Base-by-base conservation (phyloP, 2,113 vertebrate genomes). In the Sisor rabdophorus region DNA sequence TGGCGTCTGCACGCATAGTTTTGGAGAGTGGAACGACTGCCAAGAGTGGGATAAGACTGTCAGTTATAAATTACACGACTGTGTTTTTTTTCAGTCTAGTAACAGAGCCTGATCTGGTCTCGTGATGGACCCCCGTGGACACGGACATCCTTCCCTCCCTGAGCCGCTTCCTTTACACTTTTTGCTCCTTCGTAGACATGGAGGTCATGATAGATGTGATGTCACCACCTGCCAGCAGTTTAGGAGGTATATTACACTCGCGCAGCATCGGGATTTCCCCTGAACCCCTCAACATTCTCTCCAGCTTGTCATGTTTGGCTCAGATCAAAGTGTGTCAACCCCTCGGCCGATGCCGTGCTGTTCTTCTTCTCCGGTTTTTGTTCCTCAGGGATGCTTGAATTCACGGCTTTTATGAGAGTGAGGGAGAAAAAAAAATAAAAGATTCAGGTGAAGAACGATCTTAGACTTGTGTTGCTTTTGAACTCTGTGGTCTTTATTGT, bases 131-230 rank as follows among this genome's bases (percentile, higher is more conserved):
- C 77, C 81, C 78, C 59, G n/a, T 71, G 70, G 82, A 60, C 70
- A 73, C 15, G 32, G 76, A 77, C 56, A 78, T 71, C 73, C 58
- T 82, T 74, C 68, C 63, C 52, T 59, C 53, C 32, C 70, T 48
- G 50, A 36, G 74, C 30, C 63, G 60, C 65, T 79, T 79, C 81
- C 84, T 77, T 50, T 40, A 50, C 70, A 77, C 74, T 61, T 79
- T 60, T 22, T 52, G 73, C 61, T 71, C 28, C 19, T 79, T 40
- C 3, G 10, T 36, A 54, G 77, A 28, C 50, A 59, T 9, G 22
- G 59, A 63, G 77, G 79, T 63, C 73, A 77, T 84, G 84, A 83
- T 83, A 77, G 81, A 86, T 86, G 81, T 77, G 75, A 81, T 86
- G 79, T 84, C 84, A 84, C 72, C 84, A 86, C 84, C 82, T 82